These are phyloP conservation scores for Sisor rabdophorus DNA, from an alignment of 2,113 vertebrate genomes.

Conservation along the genomic window DNA sequence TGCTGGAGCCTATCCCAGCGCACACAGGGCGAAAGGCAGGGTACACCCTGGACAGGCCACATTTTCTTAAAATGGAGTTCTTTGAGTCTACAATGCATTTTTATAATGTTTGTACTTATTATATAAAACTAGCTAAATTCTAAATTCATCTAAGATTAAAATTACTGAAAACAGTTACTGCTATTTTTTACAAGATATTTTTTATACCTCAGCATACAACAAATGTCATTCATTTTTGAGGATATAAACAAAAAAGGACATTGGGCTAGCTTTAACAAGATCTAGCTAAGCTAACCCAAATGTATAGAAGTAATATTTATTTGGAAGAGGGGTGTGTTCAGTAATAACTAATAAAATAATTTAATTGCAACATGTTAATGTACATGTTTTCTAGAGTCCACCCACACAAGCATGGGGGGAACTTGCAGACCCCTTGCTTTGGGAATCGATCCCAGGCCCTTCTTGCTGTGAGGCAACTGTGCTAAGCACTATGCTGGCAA, in stretches of 20 bases:
- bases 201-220: too few species aligned
- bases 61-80: neutral
- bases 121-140: neutral
- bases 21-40: too few species aligned
- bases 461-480: too few species aligned
- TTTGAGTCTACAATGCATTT: neutral
- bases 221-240: too few species aligned
- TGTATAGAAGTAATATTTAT: neutral
- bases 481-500: too few species aligned
- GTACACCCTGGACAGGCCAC: too few species aligned
- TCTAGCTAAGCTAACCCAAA: neutral
- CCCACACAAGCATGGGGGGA: too few species aligned
- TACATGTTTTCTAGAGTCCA: too few species aligned
- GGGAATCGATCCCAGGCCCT: too few species aligned
- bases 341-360: neutral
- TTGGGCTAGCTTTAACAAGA: neutral
- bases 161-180: neutral
- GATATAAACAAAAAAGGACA: neutral
- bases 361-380: too few species aligned
- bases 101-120: neutral
- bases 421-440: too few species aligned
- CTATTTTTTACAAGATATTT: neutral
- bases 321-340: neutral
- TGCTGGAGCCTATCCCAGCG: too few species aligned
- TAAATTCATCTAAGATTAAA: neutral